Evolutionary conservation across 2,113 vertebrate species (phyloP), one percentile per base, ranked within the genome.

Genomic region (Oreotrochilus melanogaster): DNA sequence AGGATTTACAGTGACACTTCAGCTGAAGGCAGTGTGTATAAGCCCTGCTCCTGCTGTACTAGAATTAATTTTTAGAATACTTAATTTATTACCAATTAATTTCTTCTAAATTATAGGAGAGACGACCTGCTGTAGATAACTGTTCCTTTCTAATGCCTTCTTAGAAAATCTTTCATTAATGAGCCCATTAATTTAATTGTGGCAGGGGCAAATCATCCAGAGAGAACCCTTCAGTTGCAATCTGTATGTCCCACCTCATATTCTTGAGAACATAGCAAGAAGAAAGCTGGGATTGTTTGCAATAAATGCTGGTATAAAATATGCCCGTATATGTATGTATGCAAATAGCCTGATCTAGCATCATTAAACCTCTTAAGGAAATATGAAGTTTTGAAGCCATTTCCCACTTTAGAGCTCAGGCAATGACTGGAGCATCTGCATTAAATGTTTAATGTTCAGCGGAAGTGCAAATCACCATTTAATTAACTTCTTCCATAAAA

Each of bases 401-500:
- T 96, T 93, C 93, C 88, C 89, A 96, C 69, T 95, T 96, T 93
- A 91, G 84, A 83, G 73, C 95, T 92, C 91, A 94, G 88, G 92
- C 91, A 92, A 92, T 53, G 95, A 95, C 92, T 96, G 70, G 93
- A 96, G 92, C 95, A 96, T 97, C 96, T 97, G 96, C 88, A 96
- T 95, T 93, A 95, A 96, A 95, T 95, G 91, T 96, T 96, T 96
- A 96, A 95, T 95, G 96, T 92, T 96, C 95, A 93, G 71, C 74
- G 47, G 95, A 97, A 96, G 91, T 96, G 95, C 93, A 96, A 97
- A 96, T 96, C 94, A 95, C 88, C 86, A 92, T 96, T 97, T 96
- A 96, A 97, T 97, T 97, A 96, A 96, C 96, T 97, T 87, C 86
- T 96, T 94, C 93, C 86, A 96, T 95, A 96, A 96, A 96, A 96